Base-by-base conservation (phyloP, 2,888 invertebrate species). In the Drosophila incognita region DNA sequence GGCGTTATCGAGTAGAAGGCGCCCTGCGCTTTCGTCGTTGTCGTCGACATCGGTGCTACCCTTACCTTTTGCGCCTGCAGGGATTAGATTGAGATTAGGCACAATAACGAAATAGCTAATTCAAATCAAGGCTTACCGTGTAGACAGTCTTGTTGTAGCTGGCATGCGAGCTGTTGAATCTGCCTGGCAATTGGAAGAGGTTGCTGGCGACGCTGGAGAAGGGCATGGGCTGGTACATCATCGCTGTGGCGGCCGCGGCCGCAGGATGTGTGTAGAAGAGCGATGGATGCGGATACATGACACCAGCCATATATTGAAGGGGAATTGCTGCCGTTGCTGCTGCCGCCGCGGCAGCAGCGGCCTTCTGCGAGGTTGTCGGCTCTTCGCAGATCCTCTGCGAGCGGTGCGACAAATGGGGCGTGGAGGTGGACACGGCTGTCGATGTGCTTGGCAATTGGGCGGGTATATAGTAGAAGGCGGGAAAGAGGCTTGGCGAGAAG, bases 271-370 rank as follows among this genome's bases (percentile, higher is more conserved):
- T 94, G 67, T 94, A 94, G 78, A 94, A 94, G 46, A 95, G 84
- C n/a, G 94, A 91, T 58, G 94, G 94, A 85, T 94, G 94, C 76
- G 94, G 94, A 86, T 95, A 95, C 92, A 95, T 94, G 78, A 95
- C 92, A 4, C 94, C 94, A 6, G 95, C 93, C 93, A 96, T 94
- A 79, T 95, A 96, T 82, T 95, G 95, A 77, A 96, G 94, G 94
- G 94, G 83, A 83, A 92, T 66, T 0, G 90, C 60, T 0, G 79
- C 52, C 0, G 74, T 60, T 4, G 81, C 64, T 2, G 64, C 63
- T 11, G 76, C 65, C 0, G 81, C 69, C 13, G 79, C 65, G 2
- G 82, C 77, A 0, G 68, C 68, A 0, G 74, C 76, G 3, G 79
- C 74, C 2, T 90, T 79, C 48, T 88, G 90, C 0, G 91, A 89